phyloP scores from a whole-genome alignment of 2,888 invertebrate genomes.

The Trachelus iudaicus region DNA sequence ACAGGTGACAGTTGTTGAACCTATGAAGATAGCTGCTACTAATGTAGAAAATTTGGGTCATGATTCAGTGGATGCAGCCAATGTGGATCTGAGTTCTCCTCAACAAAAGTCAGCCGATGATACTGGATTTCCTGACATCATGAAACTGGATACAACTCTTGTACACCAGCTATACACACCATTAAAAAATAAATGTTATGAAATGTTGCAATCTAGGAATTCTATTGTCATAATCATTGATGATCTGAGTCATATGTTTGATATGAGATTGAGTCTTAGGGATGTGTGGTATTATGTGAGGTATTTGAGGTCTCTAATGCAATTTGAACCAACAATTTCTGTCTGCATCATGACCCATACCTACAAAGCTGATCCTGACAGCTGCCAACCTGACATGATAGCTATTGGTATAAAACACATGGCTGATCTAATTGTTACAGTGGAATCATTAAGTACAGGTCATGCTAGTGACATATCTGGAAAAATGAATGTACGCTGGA shows the following conservation, averaged over 20 bases:
- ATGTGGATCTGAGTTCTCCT: conserved; percentile 62
- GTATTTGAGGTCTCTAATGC: conserved; percentile 50
- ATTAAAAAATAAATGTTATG: conserved; percentile 63
- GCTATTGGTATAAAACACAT: conserved; percentile 73
- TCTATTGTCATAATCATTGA: conserved; percentile 75
- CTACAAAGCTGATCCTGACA: conserved; percentile 68
- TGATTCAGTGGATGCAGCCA: conserved; percentile 62
- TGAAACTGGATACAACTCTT: conserved; percentile 53
- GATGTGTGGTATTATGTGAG: conserved; percentile 65
- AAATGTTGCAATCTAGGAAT: conserved; percentile 60
- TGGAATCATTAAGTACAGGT: conserved; percentile 78
- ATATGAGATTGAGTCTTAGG: conserved; percentile 70
- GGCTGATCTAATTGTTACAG: conserved; percentile 73
- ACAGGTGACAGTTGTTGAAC: conserved; percentile 69
- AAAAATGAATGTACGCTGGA: conserved; percentile 70
- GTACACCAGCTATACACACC: conserved; percentile 65
- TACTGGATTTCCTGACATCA: conserved; percentile 35
- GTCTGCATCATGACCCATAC: conserved; percentile 54
- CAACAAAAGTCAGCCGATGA: conserved; percentile 25
- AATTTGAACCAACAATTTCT: conserved; percentile 38
- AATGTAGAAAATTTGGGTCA: conserved; percentile 62
- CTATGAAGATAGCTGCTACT: conserved; percentile 61
- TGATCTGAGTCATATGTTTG: conserved; percentile 78
- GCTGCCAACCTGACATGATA: conserved; percentile 64
- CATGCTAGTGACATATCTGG: conserved; percentile 80